A percentile compares a stretch with the other conserved stretches of the same genome.
Evolutionary conservation across 2,113 vertebrate genomes (phyloP).

Genomic region (Mobula birostris): DNA sequence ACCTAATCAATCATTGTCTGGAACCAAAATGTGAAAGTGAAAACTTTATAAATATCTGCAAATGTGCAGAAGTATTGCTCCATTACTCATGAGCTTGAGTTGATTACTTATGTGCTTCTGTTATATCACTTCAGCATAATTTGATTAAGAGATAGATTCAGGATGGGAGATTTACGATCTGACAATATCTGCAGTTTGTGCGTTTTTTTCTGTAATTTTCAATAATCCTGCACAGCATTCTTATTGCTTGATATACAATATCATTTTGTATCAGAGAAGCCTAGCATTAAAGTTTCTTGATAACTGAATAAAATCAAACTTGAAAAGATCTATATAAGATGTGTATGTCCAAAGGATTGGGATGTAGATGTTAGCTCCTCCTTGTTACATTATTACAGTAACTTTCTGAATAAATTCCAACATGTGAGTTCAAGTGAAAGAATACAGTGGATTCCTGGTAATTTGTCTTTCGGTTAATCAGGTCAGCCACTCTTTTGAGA

Average conservation of each 20-base stretch:
- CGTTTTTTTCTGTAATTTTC: neutral
- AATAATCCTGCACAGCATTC: neutral
- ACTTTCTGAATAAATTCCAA: neutral
- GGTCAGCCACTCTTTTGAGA: no score
- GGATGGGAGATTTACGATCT: neutral
- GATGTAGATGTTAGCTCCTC: neutral
- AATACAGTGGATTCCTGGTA: no score
- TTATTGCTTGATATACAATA: neutral
- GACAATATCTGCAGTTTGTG: neutral
- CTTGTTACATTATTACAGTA: neutral
- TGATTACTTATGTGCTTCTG: neutral
- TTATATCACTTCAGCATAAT: constrained; percentile 7
- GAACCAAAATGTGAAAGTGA: neutral
- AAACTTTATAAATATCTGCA: neutral
- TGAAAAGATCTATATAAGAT: neutral
- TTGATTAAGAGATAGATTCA: neutral
- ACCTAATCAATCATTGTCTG: neutral
- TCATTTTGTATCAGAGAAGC: neutral
- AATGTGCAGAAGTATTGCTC: neutral
- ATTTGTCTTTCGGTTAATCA: no score
- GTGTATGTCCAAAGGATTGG: neutral
- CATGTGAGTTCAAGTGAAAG: neutral
- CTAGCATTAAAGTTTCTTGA: neutral
- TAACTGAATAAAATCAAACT: neutral
- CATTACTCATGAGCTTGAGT: constrained; percentile 4